Base-by-base conservation (phyloP, 2,113 vertebrate genomes). In the Enhydra lutris region DNA sequence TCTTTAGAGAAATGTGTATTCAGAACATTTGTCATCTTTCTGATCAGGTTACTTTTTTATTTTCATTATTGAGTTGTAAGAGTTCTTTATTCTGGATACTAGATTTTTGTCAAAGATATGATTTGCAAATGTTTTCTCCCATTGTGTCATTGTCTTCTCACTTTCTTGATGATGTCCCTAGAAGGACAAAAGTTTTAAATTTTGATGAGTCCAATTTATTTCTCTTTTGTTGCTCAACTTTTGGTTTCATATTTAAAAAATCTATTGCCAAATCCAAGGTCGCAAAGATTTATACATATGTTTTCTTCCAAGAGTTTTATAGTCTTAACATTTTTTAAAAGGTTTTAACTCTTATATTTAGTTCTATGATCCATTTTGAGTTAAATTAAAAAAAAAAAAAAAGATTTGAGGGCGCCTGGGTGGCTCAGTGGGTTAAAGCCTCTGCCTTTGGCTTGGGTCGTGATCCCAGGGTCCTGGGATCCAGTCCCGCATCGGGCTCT, bases 301-400 rank as follows among this genome's bases (percentile, higher is more conserved):
- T 26, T 95, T 97, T 96, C 42, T 90, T 90, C 34, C 71, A 42
- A 82, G 50, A 86, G 29, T 91, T 93, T 88, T 92, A 55, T 74
- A 47, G 45, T 59, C 23, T 87, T 82, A 67, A 11, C 12, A 79
- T 69, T 67, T 67, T 65, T 34, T n/a, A 2, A n/a, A 34, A 67
- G 11, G 45, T 90, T 91, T 89, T 78, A 61, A 11, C 15, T 88
- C 26, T 80, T 92, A 20, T 8, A 57, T 89, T 94, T 55, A 92
- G n/a, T 63, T 85, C n/a, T 67, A 15, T 63, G 24, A 31, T 55
- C 42, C 36, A 89, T 86, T 76, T 92, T 86, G 45, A 78, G 31
- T 74, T 94, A 80, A 63, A 76, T 42, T 42, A 42, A 42, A 42
- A 42, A 42, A 42, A 42, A 42, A 10, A 6, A 55, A 55, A 55